Percentiles rank a stretch among this genome's conserved stretches.
These are phyloP conservation scores for Grallaria varia DNA, from an alignment of 2,113 vertebrate species.

Conservation along the genomic window DNA sequence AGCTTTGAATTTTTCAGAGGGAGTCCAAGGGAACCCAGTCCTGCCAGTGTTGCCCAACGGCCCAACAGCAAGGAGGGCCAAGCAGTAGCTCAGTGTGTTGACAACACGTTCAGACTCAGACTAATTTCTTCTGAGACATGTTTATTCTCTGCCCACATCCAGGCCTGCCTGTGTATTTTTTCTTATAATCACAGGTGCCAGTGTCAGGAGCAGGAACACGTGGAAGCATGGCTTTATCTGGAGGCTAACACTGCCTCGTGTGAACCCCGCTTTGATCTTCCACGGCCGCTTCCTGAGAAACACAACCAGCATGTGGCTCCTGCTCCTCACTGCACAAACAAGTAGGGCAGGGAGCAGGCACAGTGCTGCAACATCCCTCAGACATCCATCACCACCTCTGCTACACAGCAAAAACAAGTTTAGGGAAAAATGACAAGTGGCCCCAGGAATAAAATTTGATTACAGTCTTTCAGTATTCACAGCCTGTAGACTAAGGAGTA, in stretches of 20 bases:
- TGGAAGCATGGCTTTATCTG: background rate
- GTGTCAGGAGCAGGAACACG: background rate
- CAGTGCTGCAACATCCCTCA: background rate
- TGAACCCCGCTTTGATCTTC: background rate
- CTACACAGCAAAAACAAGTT: background rate
- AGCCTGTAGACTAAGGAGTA: background rate
- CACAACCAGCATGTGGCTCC: background rate
- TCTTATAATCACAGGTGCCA: background rate
- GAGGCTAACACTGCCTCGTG: background rate
- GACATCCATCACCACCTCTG: background rate
- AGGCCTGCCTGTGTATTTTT: background rate
- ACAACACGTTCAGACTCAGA: background rate
- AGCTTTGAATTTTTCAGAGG: background rate
- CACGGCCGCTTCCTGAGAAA: background rate
- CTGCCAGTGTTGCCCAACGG: background rate
- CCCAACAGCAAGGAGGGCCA: background rate
- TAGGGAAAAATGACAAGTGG: background rate
- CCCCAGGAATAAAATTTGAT: background rate
- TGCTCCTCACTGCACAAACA: background rate
- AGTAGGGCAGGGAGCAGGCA: background rate
- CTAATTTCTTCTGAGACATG: background rate
- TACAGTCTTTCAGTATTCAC: background rate
- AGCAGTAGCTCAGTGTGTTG: accelerated
- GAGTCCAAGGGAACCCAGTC: background rate
- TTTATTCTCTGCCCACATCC: constrained; percentile 2